phyloP scores from a whole-genome alignment of 1,140 invertebrate species.

The Wasmannia auropunctata region DNA sequence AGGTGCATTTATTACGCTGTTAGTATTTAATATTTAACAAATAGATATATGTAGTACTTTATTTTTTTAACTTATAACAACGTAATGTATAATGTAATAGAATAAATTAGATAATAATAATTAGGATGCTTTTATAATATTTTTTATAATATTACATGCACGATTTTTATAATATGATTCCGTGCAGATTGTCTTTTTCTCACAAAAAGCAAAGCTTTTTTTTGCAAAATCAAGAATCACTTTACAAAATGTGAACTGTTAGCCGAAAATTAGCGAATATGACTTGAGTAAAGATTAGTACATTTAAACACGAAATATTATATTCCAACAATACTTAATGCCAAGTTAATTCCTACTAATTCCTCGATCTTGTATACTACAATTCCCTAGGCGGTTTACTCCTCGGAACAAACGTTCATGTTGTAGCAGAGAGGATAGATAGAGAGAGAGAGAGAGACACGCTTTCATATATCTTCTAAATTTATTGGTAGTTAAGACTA shows the following conservation, averaged over 20 bases:
- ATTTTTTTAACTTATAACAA: not conserved
- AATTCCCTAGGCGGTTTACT: conserved; percentile 21
- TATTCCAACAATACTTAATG: conserved; percentile 10
- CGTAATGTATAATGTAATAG: too few relatives aligned
- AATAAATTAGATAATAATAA: not conserved
- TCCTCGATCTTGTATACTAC: conserved; percentile 12
- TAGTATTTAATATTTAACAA: not conserved
- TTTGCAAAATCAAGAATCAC: not conserved
- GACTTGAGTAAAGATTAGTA: not conserved
- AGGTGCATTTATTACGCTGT: not conserved
- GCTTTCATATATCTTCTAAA: conserved; percentile 24
- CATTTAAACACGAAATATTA: conserved; percentile 6
- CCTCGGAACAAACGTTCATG: conserved; percentile 2
- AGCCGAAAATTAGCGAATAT: not conserved
- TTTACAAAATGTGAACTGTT: not conserved
- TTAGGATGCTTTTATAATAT: not conserved
- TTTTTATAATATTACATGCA: too few relatives aligned
- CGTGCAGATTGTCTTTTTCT: not conserved
- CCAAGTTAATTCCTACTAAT: conserved; percentile 28
- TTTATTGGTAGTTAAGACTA: conserved; percentile 15
- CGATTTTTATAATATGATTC: not conserved
- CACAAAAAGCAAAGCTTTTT: not conserved
- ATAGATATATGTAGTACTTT: not conserved
- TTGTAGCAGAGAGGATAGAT: not conserved
- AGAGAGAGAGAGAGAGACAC: not conserved